Evolutionary conservation across 2,113 vertebrate genomes (phyloP), one percentile per base, ranked within the genome.

Genomic region (Pleuronectes platessa): DNA sequence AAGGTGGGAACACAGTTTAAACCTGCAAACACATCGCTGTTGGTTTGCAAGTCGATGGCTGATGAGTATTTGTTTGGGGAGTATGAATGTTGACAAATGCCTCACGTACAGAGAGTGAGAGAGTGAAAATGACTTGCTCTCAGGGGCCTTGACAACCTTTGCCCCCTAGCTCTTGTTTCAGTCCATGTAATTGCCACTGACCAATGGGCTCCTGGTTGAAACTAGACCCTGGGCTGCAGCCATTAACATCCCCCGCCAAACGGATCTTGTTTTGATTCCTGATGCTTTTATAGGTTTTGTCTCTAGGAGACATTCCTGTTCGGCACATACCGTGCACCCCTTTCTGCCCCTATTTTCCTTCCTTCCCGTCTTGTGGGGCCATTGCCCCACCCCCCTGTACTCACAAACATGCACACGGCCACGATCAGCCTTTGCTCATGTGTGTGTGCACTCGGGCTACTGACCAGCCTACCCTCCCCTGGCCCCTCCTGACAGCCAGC

Each of bases 221-320:
- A 93, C 83, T 77, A 81, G 90, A 93, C 76, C 83, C 86, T n/a
- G n/a, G 56, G 78, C 84, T 79, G 83, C 77, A 87, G 88, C 92
- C 91, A 90, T 93, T 92, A 93, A 89, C 87, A 82, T 82, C 84
- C 80, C 73, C 68, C 83, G 82, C 83, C 83, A 58, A 88, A 86
- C 53, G 79, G 87, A 92, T 91, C 83, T 91, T 92, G 92, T 92
- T 93, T 93, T 94, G 92, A 90, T 94, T 92, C 88, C 81, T 82
- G 85, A 87, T 86, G 79, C 90, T 93, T 93, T 94, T 93, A 94
- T 93, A 86, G 92, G 89, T 90, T 92, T 92, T 90, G 90, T 87
- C 85, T 93, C 89, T 82, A 90, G 78, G 87, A 91, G 89, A 91
- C 87, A 93, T 93, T 93, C 91, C 92, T 93, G 65, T 72, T 89